Percentiles rank a stretch among this genome's conserved stretches.
phyloP scores from a whole-genome alignment of 2,888 invertebrate species.

The Neoitamus cyanurus region DNA sequence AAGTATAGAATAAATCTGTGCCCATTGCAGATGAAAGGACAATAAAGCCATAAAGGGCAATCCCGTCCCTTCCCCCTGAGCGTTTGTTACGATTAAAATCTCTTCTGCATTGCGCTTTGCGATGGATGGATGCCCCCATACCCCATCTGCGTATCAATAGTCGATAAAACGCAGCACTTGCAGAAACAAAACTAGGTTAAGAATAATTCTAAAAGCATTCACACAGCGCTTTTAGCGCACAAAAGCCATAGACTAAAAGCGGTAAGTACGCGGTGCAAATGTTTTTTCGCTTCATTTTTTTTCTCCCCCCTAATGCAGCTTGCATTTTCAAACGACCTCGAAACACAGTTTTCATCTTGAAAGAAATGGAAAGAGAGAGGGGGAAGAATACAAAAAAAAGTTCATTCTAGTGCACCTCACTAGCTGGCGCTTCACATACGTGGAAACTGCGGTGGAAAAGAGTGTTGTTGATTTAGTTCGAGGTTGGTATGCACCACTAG shows the following conservation, averaged over 20 bases:
- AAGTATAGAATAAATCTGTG: neutral
- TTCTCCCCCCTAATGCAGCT: neutral
- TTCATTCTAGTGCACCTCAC: neutral
- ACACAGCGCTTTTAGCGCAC: neutral
- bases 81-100: neutral
- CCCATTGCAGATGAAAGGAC: neutral
- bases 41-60: too few relatives aligned
- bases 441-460: neutral
- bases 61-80: neutral
- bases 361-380: neutral
- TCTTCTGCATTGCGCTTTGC: neutral
- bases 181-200: slow-evolving; percentile 20
- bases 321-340: slow-evolving; percentile 35
- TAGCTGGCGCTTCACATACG: neutral
- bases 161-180: neutral
- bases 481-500: neutral
- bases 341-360: slow-evolving; percentile 35
- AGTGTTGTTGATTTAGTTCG: neutral
- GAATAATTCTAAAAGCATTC: slow-evolving; percentile 14
- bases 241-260: neutral
- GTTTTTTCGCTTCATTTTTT: neutral
- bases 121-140: neutral
- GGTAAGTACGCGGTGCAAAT: neutral
- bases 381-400: neutral
- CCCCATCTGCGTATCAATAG: neutral